phyloP scores from a whole-genome alignment of 2,797 vertebrate species.

The Champsocephalus esox region DNA sequence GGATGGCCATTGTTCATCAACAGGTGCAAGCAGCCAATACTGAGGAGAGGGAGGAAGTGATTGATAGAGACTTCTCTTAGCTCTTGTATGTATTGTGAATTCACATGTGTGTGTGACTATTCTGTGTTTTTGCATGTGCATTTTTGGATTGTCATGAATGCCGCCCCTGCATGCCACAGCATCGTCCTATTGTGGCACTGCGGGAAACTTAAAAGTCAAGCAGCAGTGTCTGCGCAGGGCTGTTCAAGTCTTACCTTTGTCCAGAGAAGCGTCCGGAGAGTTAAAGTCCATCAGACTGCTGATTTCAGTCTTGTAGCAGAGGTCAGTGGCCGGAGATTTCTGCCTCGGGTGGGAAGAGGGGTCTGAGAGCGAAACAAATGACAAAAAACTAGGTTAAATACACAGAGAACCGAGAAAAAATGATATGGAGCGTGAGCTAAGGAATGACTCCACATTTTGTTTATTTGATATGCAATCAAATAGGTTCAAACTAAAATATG shows the following conservation, averaged over 20 bases:
- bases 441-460: too few species aligned
- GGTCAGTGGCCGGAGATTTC: constrained; percentile 75
- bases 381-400: constrained; percentile 4
- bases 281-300: constrained; percentile 85
- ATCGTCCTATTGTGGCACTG: too few species aligned
- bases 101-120: neutral
- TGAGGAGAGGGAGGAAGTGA: neutral
- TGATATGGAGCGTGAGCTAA: too few species aligned
- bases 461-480: too few species aligned
- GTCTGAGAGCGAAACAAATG: constrained; percentile 65
- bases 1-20: constrained; percentile 5
- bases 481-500: too few species aligned
- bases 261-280: constrained; percentile 81
- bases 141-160: neutral
- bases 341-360: constrained; percentile 74
- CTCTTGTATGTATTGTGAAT: neutral
- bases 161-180: neutral
- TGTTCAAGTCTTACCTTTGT: constrained; percentile 77
- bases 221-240: neutral
- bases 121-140: neutral
- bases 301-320: constrained; percentile 83
- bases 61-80: neutral
- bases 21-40: constrained; percentile 20
- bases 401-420: neutral
- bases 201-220: neutral